These are phyloP conservation scores for Molanna angustata DNA, from an alignment of 2,888 invertebrate species.

Conservation along the genomic window DNA sequence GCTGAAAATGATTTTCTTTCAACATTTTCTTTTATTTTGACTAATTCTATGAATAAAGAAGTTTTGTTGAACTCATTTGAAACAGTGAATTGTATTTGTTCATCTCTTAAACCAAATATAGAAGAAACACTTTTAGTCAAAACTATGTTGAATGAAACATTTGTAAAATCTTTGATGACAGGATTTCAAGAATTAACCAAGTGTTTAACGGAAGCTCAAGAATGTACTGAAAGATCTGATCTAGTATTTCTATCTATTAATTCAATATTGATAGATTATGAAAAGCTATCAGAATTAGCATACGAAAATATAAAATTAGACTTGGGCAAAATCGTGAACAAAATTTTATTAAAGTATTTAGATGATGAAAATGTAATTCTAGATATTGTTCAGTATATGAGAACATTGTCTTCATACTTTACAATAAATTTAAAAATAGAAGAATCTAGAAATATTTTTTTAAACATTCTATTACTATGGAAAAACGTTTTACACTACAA, in stretches of 20 bases:
- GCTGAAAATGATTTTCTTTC: conserved; percentile 51
- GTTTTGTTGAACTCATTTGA: conserved; percentile 58
- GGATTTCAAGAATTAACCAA: conserved; percentile 24
- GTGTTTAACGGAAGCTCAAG: background rate
- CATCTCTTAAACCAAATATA: conserved; percentile 42
- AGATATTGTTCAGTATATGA: conserved; percentile 25
- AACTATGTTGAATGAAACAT: conserved; percentile 21
- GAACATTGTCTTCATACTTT: conserved; percentile 4
- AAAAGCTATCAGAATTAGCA: background rate
- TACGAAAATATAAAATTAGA: conserved; percentile 9
- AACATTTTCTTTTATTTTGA: conserved; percentile 67
- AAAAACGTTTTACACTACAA: background rate
- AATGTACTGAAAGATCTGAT: conserved; percentile 15
- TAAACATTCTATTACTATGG: conserved; percentile 18
- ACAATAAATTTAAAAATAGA: background rate
- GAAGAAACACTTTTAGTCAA: conserved; percentile 12
- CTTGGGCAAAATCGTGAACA: conserved; percentile 15
- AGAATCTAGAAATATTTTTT: conserved; percentile 15
- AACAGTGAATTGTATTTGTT: conserved; percentile 56
- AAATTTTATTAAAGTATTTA: conserved; percentile 15
- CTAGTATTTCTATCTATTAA: conserved; percentile 22
- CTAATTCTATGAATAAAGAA: conserved; percentile 67
- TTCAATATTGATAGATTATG: conserved; percentile 14
- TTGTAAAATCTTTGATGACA: conserved; percentile 11
- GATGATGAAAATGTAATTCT: conserved; percentile 9